These are phyloP conservation scores for Takifugu ocellatus DNA, from an alignment of 2,797 vertebrate genomes.

Conservation along the genomic window DNA sequence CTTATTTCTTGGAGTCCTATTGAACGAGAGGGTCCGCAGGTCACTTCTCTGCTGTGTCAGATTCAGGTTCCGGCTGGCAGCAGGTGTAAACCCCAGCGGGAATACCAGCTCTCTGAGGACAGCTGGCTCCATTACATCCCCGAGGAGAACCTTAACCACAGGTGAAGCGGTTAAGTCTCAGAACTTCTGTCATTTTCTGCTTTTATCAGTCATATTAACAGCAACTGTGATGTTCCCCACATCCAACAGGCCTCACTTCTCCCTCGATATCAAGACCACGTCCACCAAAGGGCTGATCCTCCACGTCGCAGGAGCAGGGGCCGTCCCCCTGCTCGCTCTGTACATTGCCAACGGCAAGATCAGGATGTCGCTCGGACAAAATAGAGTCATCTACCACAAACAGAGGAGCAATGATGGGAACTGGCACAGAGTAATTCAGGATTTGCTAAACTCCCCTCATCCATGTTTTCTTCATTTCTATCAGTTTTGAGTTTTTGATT, in stretches of 20 bases:
- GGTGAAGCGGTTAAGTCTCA: constrained; percentile 61
- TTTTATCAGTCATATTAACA: background rate
- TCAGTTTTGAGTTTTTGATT: too few relatives aligned
- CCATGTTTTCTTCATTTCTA: too few relatives aligned
- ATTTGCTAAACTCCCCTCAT: too few relatives aligned
- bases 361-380: constrained; percentile 71
- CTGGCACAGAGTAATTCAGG: constrained; percentile 81
- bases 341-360: constrained; percentile 79
- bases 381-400: constrained; percentile 74
- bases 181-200: too few relatives aligned
- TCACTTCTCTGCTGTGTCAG: constrained; percentile 21
- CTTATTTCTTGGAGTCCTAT: constrained; percentile 1
- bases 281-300: constrained; percentile 80
- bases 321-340: constrained; percentile 70
- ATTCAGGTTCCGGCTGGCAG: constrained; percentile 8
- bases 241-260: constrained; percentile 77
- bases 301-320: constrained; percentile 60
- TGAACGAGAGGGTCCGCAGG: background rate
- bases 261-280: constrained; percentile 76
- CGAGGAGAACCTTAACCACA: constrained; percentile 66
- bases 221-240: background rate
- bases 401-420: constrained; percentile 78
- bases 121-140: constrained; percentile 79
- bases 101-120: constrained; percentile 60
- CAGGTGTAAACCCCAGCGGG: constrained; percentile 19